Base-by-base conservation (phyloP, 1,140 invertebrate species). In the Apis laboriosa region DNA sequence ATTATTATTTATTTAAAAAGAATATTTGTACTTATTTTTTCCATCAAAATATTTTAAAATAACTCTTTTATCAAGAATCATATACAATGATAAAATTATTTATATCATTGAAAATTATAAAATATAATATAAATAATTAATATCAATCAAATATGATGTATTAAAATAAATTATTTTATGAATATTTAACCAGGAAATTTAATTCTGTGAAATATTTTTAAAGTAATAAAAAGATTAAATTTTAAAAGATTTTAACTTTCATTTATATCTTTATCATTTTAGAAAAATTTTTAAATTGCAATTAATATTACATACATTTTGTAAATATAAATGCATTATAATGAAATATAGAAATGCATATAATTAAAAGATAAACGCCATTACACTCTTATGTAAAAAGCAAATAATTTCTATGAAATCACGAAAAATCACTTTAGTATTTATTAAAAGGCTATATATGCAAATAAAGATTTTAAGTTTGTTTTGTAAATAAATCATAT, bases 311-410 rank as follows among this genome's bases (percentile, higher is more conserved):
- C 49, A 73, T 63, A 13, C 11, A 61, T 53, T 80, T 19, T 13
- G 8, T 73, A 80, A 80, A 73, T 80, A 17, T 80, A 80, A 80
- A 80, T 80, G 68, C 70, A 73, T 63, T 72, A 63, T 43, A 66
- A n/a, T 76, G 63, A 74, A 76, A 49, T 58, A 67, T 7, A 11
- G 17, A 73, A 80, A 55, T 73, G 9, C 73, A 3, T 73, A 55
- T 72, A 56, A 9, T n/a, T 34, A n/a, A 63, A 73, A 43, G 53
- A 28, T 19, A 61, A n/a, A 4, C 43, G 9, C 12, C 12, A 43
- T 21, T 43, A 56, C 24, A 24, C 12, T 78, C 5, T 60, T n/a
- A 55, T 9, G 1, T 49, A 55, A 43, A 73, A 80, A 9, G 24
- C 19, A 49, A 71, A 21, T n/a, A 64, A 43, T 63, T 73, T 64